Evolutionary conservation across 2,113 vertebrate species (phyloP).

Genomic region (Epinephelus moara): DNA sequence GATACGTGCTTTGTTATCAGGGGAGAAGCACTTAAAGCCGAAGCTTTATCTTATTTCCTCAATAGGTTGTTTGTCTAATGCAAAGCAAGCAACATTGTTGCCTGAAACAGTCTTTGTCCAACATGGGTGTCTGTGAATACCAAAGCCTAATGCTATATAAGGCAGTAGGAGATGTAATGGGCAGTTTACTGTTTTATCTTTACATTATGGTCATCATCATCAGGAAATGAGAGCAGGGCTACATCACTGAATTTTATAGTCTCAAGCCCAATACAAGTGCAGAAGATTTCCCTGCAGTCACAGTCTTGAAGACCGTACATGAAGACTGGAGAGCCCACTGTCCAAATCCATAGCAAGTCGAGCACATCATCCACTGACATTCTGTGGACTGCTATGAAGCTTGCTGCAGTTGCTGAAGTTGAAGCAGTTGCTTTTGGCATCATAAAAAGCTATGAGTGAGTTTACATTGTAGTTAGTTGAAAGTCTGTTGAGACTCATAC

Average conservation of each 20-base stretch:
- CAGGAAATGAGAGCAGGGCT: background rate
- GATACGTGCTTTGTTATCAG: constrained; percentile 67
- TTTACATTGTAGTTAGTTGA: too few relatives aligned
- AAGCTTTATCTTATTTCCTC: constrained; percentile 56
- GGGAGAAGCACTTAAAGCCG: constrained; percentile 59
- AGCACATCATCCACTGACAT: background rate
- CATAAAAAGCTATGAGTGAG: too few relatives aligned
- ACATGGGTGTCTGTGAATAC: background rate
- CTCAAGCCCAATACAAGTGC: background rate
- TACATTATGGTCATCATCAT: constrained; percentile 6
- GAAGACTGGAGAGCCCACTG: too few relatives aligned
- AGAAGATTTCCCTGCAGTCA: background rate
- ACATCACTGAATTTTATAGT: background rate
- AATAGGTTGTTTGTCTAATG: constrained; percentile 45
- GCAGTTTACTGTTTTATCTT: background rate
- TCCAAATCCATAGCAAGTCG: background rate
- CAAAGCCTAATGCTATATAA: background rate
- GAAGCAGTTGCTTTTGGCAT: too few relatives aligned
- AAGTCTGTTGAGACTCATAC: too few relatives aligned
- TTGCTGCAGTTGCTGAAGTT: too few relatives aligned
- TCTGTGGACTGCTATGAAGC: background rate
- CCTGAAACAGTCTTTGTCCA: constrained; percentile 14
- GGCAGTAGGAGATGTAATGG: background rate
- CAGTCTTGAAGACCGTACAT: background rate
- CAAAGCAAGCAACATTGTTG: constrained; percentile 24